A percentile compares a stretch with the other conserved stretches of the same genome.
Evolutionary conservation across 2,888 invertebrate species (phyloP).

Genomic region (Drosophila pullipes): DNA sequence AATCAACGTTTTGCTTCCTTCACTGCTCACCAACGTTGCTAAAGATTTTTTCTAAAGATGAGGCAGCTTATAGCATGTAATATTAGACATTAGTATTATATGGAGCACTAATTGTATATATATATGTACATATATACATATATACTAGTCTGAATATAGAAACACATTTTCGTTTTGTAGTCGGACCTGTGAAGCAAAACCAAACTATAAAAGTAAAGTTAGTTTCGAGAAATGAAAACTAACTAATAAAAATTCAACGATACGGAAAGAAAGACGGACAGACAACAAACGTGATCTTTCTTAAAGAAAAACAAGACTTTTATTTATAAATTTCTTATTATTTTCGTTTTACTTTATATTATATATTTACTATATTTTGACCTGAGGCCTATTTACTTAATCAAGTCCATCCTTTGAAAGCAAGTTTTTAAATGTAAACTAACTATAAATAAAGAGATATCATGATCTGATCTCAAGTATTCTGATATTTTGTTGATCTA

Average conservation of each 20-base stretch:
- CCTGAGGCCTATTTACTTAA: background rate
- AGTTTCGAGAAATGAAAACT: background rate
- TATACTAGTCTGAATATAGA: background rate
- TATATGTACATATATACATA: background rate
- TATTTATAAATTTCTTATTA: background rate
- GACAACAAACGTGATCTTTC: conserved; percentile 41
- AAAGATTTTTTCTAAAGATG: background rate
- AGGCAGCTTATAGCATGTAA: background rate
- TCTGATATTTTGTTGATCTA: background rate
- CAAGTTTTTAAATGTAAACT: background rate
- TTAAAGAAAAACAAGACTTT: conserved; percentile 40
- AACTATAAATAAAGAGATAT: background rate
- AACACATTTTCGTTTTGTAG: conserved; percentile 3
- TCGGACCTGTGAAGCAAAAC: background rate
- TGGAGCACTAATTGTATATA: conserved; percentile 12
- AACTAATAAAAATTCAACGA: background rate
- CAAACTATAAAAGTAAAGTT: conserved; percentile 5
- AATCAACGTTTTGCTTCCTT: background rate
- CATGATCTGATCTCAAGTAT: background rate
- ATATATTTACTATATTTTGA: too few relatives aligned
- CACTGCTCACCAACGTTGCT: background rate
- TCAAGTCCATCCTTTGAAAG: background rate
- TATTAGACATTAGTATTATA: conserved; percentile 20
- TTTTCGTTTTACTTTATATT: background rate
- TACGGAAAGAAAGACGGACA: conserved; percentile 8